These are phyloP conservation scores for Dryobotodes eremita DNA, from an alignment of 2,888 invertebrate species.

Conservation along the genomic window DNA sequence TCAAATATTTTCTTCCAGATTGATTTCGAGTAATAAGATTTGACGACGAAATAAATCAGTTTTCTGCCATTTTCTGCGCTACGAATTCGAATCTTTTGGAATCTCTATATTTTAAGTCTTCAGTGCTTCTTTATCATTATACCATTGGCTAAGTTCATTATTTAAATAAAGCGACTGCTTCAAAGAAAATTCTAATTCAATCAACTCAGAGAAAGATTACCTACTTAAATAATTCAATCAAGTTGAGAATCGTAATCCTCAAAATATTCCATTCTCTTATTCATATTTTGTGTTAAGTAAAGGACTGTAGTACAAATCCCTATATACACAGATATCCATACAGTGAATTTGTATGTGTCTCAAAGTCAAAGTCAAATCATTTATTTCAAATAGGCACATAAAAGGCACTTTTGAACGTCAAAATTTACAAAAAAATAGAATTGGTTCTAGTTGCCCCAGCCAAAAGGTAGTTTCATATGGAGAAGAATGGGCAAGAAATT, in stretches of 20 bases:
- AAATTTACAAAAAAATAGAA: too few species aligned
- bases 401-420: too few species aligned
- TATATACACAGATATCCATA: too few species aligned
- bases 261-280: slow-evolving; percentile 14
- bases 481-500: too few species aligned
- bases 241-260: not conserved
- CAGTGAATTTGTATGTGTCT: too few species aligned
- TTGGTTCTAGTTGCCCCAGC: too few species aligned
- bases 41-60: not conserved
- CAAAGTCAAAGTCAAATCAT: too few species aligned
- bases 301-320: not conserved
- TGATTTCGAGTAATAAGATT: not conserved
- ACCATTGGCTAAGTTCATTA: not conserved
- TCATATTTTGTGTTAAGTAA: not conserved
- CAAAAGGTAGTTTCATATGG: too few species aligned
- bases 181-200: slow-evolving; percentile 28
- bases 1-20: not conserved
- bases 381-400: too few species aligned
- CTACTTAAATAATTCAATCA: slow-evolving; percentile 33
- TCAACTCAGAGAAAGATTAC: slow-evolving; percentile 32
- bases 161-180: slow-evolving; percentile 2
- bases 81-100: not conserved
- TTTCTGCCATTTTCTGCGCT: not conserved
- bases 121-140: not conserved
- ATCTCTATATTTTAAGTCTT: not conserved